Conservation (phyloP, 2,113 vertebrate species). For the Sapajus apella region DNA sequence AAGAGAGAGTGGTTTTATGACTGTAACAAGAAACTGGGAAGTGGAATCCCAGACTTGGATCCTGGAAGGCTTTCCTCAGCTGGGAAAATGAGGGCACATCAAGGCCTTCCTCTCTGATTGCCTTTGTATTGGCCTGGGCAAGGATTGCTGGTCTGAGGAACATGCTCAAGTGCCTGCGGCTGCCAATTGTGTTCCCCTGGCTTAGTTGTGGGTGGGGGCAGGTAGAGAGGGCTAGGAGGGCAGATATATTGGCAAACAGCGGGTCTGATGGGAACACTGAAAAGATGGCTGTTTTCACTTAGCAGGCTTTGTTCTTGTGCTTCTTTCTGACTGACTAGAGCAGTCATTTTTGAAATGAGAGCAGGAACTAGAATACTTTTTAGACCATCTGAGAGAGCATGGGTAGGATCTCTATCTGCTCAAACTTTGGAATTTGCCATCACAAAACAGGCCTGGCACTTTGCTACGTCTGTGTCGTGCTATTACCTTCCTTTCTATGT, state of each 20-base stretch:
- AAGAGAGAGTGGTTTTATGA: neutral
- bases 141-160: neutral
- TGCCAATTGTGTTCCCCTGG: neutral
- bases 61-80: neutral
- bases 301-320: neutral
- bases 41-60: constrained; percentile 5
- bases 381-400: neutral
- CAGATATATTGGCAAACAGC: neutral
- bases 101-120: neutral
- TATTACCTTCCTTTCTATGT: neutral
- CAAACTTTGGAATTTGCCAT: neutral
- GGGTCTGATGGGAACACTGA: neutral
- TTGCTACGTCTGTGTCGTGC: neutral
- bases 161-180: neutral
- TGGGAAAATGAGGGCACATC: neutral
- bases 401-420: neutral
- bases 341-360: neutral
- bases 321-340: neutral
- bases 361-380: neutral
- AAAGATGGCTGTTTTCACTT: neutral
- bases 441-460: neutral
- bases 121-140: neutral
- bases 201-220: neutral
- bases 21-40: neutral
- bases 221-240: neutral